Evolutionary conservation across 2,888 invertebrate species (phyloP).

Genomic region (Meloe dianella): DNA sequence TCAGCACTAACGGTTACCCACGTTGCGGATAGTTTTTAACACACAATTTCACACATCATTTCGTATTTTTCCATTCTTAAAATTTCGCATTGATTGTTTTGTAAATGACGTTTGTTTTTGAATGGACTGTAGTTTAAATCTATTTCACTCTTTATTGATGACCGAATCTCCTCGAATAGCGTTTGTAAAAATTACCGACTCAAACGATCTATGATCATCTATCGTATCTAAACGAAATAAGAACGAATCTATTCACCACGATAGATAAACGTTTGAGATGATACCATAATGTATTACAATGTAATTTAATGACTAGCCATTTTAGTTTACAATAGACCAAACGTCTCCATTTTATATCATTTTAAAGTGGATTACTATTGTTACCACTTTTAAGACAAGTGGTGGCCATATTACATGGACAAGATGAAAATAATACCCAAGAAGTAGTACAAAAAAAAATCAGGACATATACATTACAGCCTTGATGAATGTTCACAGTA

Average conservation of each 20-base stretch:
- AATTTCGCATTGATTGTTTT: too few species aligned
- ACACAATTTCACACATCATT: too few species aligned
- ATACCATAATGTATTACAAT: background rate
- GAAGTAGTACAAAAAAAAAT: background rate
- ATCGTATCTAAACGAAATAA: background rate
- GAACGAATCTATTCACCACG: conserved; percentile 3
- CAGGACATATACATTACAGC: background rate
- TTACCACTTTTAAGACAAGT: background rate
- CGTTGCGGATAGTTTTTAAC: too few species aligned
- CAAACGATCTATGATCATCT: background rate
- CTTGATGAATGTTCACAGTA: conserved; percentile 10
- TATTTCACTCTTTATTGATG: too few species aligned
- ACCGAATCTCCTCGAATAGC: background rate
- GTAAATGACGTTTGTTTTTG: too few species aligned
- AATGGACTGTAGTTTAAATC: too few species aligned
- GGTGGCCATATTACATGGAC: conserved; percentile 8
- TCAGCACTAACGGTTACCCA: too few species aligned
- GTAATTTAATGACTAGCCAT: background rate
- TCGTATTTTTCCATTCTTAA: too few species aligned
- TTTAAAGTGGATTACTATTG: background rate
- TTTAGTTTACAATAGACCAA: background rate
- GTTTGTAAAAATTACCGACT: background rate
- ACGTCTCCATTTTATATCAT: conserved; percentile 9
- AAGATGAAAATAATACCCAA: background rate
- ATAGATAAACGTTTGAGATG: background rate